Evolutionary conservation across 2,888 invertebrate genomes (phyloP).

Genomic region (Serripes groenlandicus): DNA sequence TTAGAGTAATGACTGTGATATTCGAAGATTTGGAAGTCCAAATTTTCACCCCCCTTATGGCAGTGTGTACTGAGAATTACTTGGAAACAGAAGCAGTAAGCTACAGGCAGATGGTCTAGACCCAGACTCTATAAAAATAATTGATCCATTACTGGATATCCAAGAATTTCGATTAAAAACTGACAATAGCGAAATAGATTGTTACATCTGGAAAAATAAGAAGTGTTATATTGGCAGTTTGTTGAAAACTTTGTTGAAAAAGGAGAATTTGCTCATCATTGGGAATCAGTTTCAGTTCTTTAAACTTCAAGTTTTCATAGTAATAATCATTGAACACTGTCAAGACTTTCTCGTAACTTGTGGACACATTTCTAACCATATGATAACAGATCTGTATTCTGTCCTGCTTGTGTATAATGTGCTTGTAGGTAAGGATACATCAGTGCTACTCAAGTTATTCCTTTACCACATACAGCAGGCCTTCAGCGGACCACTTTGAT

Average conservation of each 20-base stretch:
- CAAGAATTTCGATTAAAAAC: too few species aligned
- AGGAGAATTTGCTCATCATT: neutral
- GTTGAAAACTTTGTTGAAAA: neutral
- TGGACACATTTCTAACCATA: conserved; percentile 15
- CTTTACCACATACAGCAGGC: neutral
- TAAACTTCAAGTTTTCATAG: neutral
- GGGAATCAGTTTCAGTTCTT: too few species aligned
- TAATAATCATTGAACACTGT: conserved; percentile 1
- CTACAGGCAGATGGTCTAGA: too few species aligned
- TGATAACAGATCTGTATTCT: neutral
- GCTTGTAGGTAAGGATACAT: neutral
- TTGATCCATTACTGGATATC: too few species aligned
- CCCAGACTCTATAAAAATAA: too few species aligned
- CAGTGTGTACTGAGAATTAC: too few species aligned
- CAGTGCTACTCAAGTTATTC: neutral
- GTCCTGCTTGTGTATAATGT: neutral
- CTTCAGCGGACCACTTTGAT: neutral
- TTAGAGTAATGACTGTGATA: conserved; percentile 23
- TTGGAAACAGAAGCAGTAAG: too few species aligned
- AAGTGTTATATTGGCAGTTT: too few species aligned
- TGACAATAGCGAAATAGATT: too few species aligned
- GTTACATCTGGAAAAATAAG: too few species aligned
- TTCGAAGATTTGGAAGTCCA: neutral
- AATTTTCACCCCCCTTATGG: too few species aligned
- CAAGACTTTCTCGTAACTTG: conserved; percentile 20